These are phyloP conservation scores for Aphelenchoides avenae DNA, from an alignment of 1,140 invertebrate genomes.

Conservation along the genomic window DNA sequence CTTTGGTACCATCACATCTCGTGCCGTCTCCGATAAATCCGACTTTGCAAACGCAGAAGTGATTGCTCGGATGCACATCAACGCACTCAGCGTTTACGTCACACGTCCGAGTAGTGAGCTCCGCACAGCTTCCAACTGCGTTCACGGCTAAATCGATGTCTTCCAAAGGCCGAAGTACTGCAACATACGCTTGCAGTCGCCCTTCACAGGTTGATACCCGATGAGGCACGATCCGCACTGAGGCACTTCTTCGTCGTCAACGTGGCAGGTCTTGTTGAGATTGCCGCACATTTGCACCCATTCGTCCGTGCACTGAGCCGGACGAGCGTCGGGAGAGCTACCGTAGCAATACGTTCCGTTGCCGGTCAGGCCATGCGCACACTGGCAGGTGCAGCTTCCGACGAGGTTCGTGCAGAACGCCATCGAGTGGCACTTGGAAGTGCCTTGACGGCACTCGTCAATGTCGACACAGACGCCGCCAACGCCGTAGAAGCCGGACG, in stretches of 20 bases:
- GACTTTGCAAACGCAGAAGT: constrained; percentile 49
- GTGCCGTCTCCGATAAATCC: constrained; percentile 53
- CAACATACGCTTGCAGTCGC: constrained; percentile 47
- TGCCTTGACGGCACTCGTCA: constrained; percentile 74
- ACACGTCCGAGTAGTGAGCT: constrained; percentile 48
- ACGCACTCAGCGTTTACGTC: constrained; percentile 54
- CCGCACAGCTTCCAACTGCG: constrained; percentile 41
- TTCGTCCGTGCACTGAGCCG: constrained; percentile 10
- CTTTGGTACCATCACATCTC: constrained; percentile 50
- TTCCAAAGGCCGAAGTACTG: constrained; percentile 9
- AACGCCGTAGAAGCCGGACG: constrained; percentile 45
- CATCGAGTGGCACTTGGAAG: constrained; percentile 43
- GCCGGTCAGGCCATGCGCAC: constrained; percentile 75
- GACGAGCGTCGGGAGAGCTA: constrained; percentile 6
- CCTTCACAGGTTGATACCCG: constrained; percentile 52
- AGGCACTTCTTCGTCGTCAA: constrained; percentile 54
- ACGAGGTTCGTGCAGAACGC: constrained; percentile 78
- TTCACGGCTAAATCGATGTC: constrained; percentile 24
- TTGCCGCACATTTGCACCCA: constrained; percentile 17
- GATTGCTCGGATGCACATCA: constrained; percentile 42
- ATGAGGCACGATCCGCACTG: constrained; percentile 50
- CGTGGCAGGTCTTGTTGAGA: constrained; percentile 51
- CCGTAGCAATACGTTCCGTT: constrained; percentile 64
- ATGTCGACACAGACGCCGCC: constrained; percentile 70
- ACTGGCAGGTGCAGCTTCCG: constrained; percentile 78